phyloP scores from a whole-genome alignment of 2,113 vertebrate genomes.

The Peucedramus taeniatus region DNA sequence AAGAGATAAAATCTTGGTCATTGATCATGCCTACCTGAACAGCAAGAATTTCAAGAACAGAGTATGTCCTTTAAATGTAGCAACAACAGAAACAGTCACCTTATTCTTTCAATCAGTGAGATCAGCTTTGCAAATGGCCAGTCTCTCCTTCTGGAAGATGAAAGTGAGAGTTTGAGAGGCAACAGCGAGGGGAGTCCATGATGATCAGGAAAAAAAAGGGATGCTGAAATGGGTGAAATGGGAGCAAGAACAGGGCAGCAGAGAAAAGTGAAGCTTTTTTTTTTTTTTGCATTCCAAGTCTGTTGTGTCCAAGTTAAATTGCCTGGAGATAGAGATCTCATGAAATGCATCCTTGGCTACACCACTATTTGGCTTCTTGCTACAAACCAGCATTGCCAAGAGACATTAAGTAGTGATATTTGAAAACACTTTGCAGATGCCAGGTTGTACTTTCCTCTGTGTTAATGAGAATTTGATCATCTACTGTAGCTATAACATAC shows the following conservation, averaged over 20 bases:
- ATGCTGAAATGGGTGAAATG: neutral
- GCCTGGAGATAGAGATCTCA: constrained; percentile 38
- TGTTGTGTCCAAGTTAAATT: constrained; percentile 23
- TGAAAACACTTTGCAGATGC: constrained; percentile 61
- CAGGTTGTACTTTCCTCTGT: constrained; percentile 40
- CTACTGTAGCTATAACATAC: constrained; percentile 3
- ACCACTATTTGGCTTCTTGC: constrained; percentile 26
- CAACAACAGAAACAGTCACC: neutral
- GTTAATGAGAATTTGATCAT: constrained; percentile 65
- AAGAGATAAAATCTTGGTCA: neutral
- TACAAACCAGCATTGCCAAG: constrained; percentile 29
- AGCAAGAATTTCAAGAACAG: neutral
- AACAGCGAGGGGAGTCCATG: neutral
- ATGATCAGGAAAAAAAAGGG: neutral
- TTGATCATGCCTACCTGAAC: neutral
- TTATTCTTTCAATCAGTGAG: neutral
- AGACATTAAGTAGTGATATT: constrained; percentile 63
- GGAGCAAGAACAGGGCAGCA: neutral
- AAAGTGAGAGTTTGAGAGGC: neutral
- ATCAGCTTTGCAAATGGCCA: neutral
- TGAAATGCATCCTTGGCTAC: constrained; percentile 32
- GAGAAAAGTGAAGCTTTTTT: neutral
- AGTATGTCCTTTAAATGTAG: neutral
- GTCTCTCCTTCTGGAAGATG: neutral
- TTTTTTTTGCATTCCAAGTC: neutral